A percentile compares a stretch with the other conserved stretches of the same genome.
Evolutionary conservation across 2,888 invertebrate genomes (phyloP).

Genomic region (Oxycera nigricornis): DNA sequence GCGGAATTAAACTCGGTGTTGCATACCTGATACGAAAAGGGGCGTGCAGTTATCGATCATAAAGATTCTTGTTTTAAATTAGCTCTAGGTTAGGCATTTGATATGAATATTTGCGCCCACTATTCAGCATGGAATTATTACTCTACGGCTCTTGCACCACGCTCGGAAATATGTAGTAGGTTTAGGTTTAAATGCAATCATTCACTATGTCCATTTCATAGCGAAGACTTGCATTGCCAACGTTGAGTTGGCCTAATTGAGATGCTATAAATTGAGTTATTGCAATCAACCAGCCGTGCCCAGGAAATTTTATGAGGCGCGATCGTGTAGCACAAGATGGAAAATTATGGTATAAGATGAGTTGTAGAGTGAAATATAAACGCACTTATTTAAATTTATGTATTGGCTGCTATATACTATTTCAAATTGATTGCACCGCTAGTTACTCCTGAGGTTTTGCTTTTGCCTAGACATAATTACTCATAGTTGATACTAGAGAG

Average conservation of each 20-base stretch:
- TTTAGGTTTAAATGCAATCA: not conserved
- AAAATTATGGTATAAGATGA: not conserved
- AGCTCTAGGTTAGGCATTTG: constrained; percentile 45
- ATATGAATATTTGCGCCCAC: constrained; percentile 46
- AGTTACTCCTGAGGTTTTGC: no score
- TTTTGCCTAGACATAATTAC: no score
- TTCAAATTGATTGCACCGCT: no score
- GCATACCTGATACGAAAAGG: constrained; percentile 8
- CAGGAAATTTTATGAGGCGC: constrained; percentile 37
- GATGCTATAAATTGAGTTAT: constrained; percentile 44
- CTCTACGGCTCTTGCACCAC: constrained; percentile 17
- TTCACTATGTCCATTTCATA: not conserved
- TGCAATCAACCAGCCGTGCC: constrained; percentile 27
- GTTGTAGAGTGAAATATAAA: not conserved
- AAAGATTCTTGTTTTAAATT: constrained; percentile 37
- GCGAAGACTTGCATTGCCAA: not conserved
- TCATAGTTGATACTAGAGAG: no score
- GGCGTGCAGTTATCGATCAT: constrained; percentile 31
- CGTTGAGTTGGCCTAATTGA: constrained; percentile 43
- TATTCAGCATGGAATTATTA: constrained; percentile 1
- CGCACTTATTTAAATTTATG: not conserved
- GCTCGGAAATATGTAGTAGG: constrained; percentile 22
- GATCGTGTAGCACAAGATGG: not conserved
- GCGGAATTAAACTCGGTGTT: no score
- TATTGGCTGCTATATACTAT: no score